These are phyloP conservation scores for Sminthurides aquaticus DNA, from an alignment of 2,888 invertebrate species.

Conservation along the genomic window DNA sequence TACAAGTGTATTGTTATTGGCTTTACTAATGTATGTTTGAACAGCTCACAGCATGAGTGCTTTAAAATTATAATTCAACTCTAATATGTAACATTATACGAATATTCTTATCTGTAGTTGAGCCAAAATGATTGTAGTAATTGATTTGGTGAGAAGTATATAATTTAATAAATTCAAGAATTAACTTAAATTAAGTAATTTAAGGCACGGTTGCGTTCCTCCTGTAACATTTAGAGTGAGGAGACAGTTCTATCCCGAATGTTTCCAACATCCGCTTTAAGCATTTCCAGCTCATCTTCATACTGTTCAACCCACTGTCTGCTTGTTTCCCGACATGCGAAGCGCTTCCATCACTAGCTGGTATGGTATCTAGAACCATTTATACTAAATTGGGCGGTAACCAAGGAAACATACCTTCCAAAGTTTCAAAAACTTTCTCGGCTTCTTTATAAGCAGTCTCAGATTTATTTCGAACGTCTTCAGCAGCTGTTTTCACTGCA, in stretches of 20 bases:
- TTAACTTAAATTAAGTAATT: background rate
- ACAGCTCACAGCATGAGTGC: background rate
- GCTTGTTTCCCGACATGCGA: conserved; percentile 61
- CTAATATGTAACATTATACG: background rate
- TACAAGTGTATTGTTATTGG: too few species aligned
- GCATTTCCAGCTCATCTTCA: conserved; percentile 63
- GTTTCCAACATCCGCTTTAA: conserved; percentile 70
- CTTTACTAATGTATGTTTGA: too few species aligned
- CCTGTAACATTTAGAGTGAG: conserved; percentile 62
- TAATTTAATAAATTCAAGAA: background rate
- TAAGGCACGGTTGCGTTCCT: conserved; percentile 64
- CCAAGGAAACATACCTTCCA: conserved; percentile 59
- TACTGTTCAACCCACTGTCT: conserved; percentile 48
- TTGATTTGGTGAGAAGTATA: too few species aligned
- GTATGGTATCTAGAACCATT: too few species aligned
- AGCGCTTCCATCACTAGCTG: conserved; percentile 66
- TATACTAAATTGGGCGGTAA: too few species aligned
- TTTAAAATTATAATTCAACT: background rate
- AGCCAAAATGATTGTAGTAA: too few species aligned
- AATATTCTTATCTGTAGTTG: too few species aligned
- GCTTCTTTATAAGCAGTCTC: conserved; percentile 73
- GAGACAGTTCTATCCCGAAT: conserved; percentile 70
- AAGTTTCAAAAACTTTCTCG: conserved; percentile 66
- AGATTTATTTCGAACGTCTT: conserved; percentile 63
- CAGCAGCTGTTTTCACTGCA: conserved; percentile 65